Conservation (phyloP, 2,797 vertebrate species). For the Pterois miles region DNA sequence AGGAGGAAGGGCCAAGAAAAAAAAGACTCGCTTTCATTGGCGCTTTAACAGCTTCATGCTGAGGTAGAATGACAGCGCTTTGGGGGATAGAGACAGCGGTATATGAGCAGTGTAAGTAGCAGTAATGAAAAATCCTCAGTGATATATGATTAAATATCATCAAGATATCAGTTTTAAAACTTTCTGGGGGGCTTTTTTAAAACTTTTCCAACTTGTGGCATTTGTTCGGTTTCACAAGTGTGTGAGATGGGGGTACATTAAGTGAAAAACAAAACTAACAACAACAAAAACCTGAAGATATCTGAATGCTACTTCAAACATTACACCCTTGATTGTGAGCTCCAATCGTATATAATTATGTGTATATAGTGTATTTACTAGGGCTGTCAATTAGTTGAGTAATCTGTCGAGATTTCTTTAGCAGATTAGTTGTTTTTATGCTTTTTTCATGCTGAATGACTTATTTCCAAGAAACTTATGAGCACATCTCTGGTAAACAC, state of each 20-base stretch:
- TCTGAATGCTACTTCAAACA: background rate
- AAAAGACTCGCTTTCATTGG: slow-evolving; percentile 9
- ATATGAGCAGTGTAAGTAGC: background rate
- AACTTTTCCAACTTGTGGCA: background rate
- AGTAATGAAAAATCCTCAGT: background rate
- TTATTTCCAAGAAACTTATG: too few relatives aligned
- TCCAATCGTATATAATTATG: background rate
- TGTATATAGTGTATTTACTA: background rate
- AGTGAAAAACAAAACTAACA: background rate
- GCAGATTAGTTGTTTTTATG: rapidly evolving
- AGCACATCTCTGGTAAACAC: too few relatives aligned
- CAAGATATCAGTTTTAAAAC: background rate
- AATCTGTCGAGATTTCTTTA: too few relatives aligned
- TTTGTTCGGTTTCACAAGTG: background rate
- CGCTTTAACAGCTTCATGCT: slow-evolving; percentile 20
- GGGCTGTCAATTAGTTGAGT: too few relatives aligned
- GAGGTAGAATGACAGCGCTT: background rate
- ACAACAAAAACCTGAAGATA: background rate
- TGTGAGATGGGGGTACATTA: background rate
- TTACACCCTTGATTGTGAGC: background rate
- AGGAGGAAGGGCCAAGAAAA: slow-evolving; percentile 15
- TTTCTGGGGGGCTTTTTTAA: background rate
- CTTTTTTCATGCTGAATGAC: too few relatives aligned
- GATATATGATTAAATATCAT: background rate
- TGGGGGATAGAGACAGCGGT: background rate